A percentile compares a stretch with the other conserved stretches of the same genome.
These are phyloP conservation scores for Stictonetta naevosa DNA, from an alignment of 2,113 vertebrate genomes.

Conservation along the genomic window DNA sequence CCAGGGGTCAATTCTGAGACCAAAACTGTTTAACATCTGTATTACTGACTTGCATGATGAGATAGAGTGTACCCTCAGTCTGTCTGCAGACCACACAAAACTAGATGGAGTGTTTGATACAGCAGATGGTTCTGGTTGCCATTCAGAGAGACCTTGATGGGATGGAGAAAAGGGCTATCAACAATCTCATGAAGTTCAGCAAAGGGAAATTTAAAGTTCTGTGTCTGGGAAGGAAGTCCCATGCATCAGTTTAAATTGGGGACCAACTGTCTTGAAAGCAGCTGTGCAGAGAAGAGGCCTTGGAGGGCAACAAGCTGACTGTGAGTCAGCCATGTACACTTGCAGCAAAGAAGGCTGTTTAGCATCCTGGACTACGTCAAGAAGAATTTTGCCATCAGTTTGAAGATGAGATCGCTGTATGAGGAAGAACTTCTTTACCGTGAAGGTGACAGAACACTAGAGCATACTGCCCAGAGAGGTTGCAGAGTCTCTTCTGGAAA, in stretches of 20 bases:
- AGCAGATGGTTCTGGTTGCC: background rate
- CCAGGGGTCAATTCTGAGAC: too few species aligned
- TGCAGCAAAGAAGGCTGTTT: background rate
- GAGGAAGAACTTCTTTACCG: too few species aligned
- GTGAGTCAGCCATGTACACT: background rate
- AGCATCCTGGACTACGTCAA: background rate
- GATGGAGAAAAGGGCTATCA: background rate
- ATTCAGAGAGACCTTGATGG: background rate
- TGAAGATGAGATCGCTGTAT: too few species aligned
- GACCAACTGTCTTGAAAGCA: background rate
- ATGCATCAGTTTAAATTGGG: background rate
- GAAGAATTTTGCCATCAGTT: background rate
- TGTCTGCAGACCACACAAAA: background rate
- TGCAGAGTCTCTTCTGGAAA: too few species aligned
- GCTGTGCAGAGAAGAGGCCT: background rate
- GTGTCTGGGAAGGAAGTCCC: background rate
- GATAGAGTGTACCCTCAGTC: background rate
- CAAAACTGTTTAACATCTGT: background rate
- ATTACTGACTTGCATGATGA: background rate
- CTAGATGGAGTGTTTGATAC: background rate
- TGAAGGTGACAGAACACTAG: too few species aligned
- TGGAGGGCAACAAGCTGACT: background rate
- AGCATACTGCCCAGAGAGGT: too few species aligned
- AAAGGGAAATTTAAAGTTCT: background rate
- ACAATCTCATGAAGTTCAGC: background rate